Conservation (phyloP, 1,140 invertebrate genomes). For the Euura lappo region DNA sequence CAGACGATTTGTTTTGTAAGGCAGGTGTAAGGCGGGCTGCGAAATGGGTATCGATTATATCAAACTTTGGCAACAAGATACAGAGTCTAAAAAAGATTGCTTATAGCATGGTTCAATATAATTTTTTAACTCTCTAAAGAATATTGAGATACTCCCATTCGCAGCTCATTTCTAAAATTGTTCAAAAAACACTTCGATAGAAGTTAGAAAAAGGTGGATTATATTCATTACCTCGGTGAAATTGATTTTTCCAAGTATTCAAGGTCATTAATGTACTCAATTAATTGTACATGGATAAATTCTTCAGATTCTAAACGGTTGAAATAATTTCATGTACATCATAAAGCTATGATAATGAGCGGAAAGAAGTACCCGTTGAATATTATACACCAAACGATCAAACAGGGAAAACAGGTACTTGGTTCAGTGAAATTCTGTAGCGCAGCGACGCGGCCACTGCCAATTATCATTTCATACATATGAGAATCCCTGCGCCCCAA, state of each 20-base stretch:
- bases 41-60: neutral
- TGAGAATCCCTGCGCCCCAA: neutral
- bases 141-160: neutral
- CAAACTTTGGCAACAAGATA: neutral
- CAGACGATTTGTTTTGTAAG: neutral
- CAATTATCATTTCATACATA: neutral
- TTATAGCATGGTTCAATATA: too few relatives aligned
- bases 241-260: neutral
- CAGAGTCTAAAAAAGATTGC: too few relatives aligned
- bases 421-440: neutral
- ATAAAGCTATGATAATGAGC: neutral
- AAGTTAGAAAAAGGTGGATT: neutral
- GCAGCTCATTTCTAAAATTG: neutral
- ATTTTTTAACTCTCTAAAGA: neutral
- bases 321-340: neutral
- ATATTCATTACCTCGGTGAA: neutral
- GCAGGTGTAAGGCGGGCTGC: slow-evolving; percentile 6
- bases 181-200: neutral
- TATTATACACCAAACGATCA: neutral
- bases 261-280: neutral
- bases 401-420: neutral
- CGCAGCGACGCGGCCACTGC: neutral
- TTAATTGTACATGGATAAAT: neutral
- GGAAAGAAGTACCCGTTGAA: neutral
- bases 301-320: neutral